Evolutionary conservation across 1,140 invertebrate genomes (phyloP), one percentile per base, ranked within the genome.

Genomic region (Drosophila tani): DNA sequence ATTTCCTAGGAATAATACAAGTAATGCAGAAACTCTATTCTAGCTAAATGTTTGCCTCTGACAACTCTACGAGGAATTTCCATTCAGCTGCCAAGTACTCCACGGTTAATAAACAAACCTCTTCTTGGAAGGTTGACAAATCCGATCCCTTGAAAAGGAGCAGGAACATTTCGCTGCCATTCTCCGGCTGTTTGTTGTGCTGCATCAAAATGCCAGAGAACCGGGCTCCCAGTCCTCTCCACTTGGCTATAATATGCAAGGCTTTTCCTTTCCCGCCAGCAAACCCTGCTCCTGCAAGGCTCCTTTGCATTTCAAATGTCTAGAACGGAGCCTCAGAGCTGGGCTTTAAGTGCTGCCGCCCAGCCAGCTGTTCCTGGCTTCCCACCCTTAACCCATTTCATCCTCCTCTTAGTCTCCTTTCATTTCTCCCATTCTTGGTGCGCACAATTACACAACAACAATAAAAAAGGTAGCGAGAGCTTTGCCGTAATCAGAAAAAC

Each of bases 401-500:
- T 70, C 65, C 68, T 40, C 47, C 51, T 69, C 43, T 47, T 70
- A 47, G 66, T 55, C 75, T 65, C 53, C 53, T 24, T 56, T 46
- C 29, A 38, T 74, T 53, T 76, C 46, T 58, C 55, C 38, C 27
- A 38, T 38, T 70, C 75, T 82, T 59, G 58, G 79, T 84, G 81
- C 84, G 84, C 84, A 87, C 84, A 87, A 87, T 87, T 87, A 87
- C 84, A 68, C 84, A 87, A 75, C 81, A 88, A 87, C 78, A 88
- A 84, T 60, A 60, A 66, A 68, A 56, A 46, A 69, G 65, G 62
- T 53, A 75, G 50, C 62, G 32, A 59, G 56, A 65, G 69, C 78
- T 47, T 79, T 64, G 78, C 62, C 69, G 85, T 87, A 87, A 87
- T 87, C 84, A 88, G 84, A 84, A 87, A 88, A 87, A 88, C 84